Base-by-base conservation (phyloP, 2,113 vertebrate genomes). In the Ictalurus punctatus region DNA sequence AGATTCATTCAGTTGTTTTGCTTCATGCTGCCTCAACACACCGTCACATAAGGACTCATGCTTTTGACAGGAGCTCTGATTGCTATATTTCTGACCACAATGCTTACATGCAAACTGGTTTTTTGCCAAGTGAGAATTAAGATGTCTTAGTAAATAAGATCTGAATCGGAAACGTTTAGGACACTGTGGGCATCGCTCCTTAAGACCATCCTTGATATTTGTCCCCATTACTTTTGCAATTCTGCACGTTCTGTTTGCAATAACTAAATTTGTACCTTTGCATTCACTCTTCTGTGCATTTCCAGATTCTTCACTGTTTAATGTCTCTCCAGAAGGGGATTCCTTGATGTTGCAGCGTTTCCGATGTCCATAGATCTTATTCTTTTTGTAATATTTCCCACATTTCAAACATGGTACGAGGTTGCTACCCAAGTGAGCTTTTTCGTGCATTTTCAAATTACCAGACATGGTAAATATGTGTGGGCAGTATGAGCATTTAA, bases 1-100 rank as follows among this genome's bases (percentile, higher is more conserved):
- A 54, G 58, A 48, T 89, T 83, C 54, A 86, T 83, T 81, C 76
- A 27, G 40, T 23, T 83, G 84, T n/a, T 89, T 83, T 19, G 84
- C 67, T 58, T 59, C 52, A 8, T 1, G 59, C 6, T 90, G 52
- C 74, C 87, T 91, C 21, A 81, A 6, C 76, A 90, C n/a, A 5
- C 90, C 89, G 84, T 93, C 48, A 93, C 95, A 96, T 86, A 91
- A 89, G 21, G 90, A 92, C 91, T 95, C 93, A 87, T 96, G 96
- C 76, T 92, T 90, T 59, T 93, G 90, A 90, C 91, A 94, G 85
- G 73, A 67, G 6, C 86, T 16, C 34, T 83, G 86, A 87, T 25
- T 91, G 52, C n/a, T 13, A 89, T 87, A 96, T 91, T 92, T 91
- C 16, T 93, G 82, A 40, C 92, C 93, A 91, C 95, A 96, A 89